A percentile compares a stretch with the other conserved stretches of the same genome.
phyloP scores from a whole-genome alignment of 2,797 vertebrate genomes.

The Molossus alvarezi region DNA sequence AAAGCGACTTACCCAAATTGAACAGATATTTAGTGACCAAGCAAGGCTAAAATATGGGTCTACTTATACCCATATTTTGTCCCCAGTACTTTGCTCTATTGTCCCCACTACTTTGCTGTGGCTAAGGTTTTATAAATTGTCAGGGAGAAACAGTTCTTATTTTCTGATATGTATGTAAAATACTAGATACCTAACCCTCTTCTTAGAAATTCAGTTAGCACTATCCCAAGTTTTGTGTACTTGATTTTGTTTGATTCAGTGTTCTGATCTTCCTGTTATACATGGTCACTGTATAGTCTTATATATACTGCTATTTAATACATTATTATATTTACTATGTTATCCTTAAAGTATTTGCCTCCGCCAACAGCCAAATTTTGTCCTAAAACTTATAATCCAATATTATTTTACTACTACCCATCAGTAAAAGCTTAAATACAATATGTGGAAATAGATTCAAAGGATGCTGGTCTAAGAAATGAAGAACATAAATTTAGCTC shows the following conservation, averaged over 20 bases:
- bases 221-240: neutral
- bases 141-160: neutral
- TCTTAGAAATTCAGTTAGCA: neutral
- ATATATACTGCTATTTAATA: neutral
- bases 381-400: neutral
- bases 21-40: neutral
- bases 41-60: neutral
- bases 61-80: neutral
- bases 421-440: neutral
- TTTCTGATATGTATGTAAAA: neutral
- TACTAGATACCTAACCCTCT: neutral
- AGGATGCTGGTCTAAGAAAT: neutral
- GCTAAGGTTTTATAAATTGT: neutral
- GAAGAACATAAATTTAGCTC: conserved; percentile 12
- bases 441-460: neutral
- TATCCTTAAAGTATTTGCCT: neutral
- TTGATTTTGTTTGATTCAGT: conserved; percentile 14
- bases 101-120: neutral
- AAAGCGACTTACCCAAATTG: conserved; percentile 9
- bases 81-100: neutral
- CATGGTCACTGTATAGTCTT: neutral
- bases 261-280: neutral
- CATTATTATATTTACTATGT: neutral
- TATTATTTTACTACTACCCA: neutral
- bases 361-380: neutral